Percentiles rank a stretch among this genome's conserved stretches.
phyloP scores from a whole-genome alignment of 2,888 invertebrate species.

The Watsonalla cultraria region DNA sequence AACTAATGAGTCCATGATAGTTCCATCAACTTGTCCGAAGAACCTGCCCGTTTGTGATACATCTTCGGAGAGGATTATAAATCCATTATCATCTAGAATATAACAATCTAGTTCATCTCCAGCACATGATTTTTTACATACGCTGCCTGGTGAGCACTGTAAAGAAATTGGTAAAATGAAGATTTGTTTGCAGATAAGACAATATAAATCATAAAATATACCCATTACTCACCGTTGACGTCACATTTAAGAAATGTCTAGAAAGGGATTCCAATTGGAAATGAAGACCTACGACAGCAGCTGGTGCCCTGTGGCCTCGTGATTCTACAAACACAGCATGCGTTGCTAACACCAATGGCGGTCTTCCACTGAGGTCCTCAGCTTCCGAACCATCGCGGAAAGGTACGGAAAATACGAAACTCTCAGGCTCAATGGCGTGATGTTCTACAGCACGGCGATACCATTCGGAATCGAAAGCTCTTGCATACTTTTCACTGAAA shows the following conservation, averaged over 20 bases:
- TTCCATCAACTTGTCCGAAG: constrained; percentile 96
- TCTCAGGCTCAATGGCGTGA: constrained; percentile 90
- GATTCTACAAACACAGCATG: constrained; percentile 93
- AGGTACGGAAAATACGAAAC: constrained; percentile 94
- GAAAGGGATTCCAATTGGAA: constrained; percentile 91
- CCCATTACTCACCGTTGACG: constrained; percentile 83
- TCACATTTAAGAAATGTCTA: constrained; percentile 91
- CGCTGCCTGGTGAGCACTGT: constrained; percentile 83
- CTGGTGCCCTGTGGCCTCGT: constrained; percentile 90
- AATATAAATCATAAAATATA: background rate
- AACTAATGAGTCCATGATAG: constrained; percentile 95
- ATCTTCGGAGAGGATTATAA: constrained; percentile 93
- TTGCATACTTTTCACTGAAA: constrained; percentile 88
- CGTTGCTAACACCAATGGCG: constrained; percentile 90
- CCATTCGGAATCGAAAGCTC: constrained; percentile 94
- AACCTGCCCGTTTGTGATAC: constrained; percentile 92
- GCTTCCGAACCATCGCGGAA: constrained; percentile 81
- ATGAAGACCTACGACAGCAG: constrained; percentile 94
- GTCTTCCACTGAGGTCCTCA: constrained; percentile 77
- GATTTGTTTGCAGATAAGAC: background rate
- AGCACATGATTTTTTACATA: constrained; percentile 90
- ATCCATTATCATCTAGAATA: constrained; percentile 96
- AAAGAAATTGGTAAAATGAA: constrained; percentile 24
- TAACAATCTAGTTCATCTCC: constrained; percentile 94
- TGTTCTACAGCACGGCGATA: constrained; percentile 95